Percentiles rank a stretch among this genome's conserved stretches.
These are phyloP conservation scores for Pseudorhiza aurosa DNA, from an alignment of 30 jellyfish, hydroid and myxozoan species.

Conservation along the genomic window DNA sequence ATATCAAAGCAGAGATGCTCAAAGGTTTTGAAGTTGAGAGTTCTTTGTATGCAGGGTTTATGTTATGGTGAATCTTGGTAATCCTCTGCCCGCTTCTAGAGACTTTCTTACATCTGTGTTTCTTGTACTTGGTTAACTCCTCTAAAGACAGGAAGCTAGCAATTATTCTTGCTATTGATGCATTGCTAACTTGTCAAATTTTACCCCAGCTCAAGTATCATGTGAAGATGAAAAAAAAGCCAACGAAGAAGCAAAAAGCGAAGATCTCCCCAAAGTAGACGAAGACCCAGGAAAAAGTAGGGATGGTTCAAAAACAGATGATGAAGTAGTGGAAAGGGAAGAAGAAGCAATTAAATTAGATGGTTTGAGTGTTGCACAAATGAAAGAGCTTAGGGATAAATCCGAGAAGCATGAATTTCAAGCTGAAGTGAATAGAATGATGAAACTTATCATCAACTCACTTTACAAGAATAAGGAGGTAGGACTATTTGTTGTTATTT, in stretches of 20 bases:
- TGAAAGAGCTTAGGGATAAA: conserved; percentile 94
- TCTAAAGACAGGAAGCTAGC: too few relatives aligned
- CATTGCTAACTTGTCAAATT: too few relatives aligned
- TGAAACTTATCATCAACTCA: conserved; percentile 98
- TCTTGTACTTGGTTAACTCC: too few relatives aligned
- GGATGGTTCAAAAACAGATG: conserved; percentile 99
- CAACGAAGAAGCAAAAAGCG: conserved; percentile 61
- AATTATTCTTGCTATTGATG: too few relatives aligned
- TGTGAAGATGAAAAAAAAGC: conserved; percentile 54
- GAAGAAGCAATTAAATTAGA: conserved; percentile 99
- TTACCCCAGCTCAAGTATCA: conserved; percentile 24
- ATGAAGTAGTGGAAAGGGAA: conserved; percentile 97
- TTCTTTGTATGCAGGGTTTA: too few relatives aligned
- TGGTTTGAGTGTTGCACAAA: conserved; percentile 99
- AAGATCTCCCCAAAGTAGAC: conserved; percentile 81
- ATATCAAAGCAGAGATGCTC: too few relatives aligned
- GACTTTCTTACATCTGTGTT: too few relatives aligned
- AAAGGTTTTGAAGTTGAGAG: too few relatives aligned
- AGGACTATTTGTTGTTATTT: not conserved
- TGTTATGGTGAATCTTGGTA: too few relatives aligned
- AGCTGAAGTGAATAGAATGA: conserved; percentile 99
- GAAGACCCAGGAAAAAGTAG: conserved; percentile 97
- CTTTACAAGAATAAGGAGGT: conserved; percentile 99
- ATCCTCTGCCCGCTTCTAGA: too few relatives aligned
- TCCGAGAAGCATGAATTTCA: conserved; percentile 96